These are phyloP conservation scores for Channa argus DNA, from an alignment of 2,113 vertebrate genomes.

Conservation along the genomic window DNA sequence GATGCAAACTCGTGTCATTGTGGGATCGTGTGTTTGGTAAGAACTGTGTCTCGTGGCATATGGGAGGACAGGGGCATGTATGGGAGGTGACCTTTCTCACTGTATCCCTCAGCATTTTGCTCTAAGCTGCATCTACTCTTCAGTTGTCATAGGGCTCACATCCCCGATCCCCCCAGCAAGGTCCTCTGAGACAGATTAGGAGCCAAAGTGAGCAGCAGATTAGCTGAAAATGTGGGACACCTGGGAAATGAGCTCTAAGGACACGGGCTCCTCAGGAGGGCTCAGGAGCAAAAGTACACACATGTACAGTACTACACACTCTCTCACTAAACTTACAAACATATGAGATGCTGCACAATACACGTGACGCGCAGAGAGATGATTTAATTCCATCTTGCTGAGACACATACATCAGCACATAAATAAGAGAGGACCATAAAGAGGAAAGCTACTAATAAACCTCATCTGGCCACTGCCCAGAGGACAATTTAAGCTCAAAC, in stretches of 20 bases:
- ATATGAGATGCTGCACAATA: not conserved
- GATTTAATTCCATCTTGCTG: conserved; percentile 46
- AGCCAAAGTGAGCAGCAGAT: conserved; percentile 79
- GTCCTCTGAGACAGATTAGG: conserved; percentile 74
- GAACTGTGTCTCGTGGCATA: conserved; percentile 8
- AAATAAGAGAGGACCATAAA: conserved; percentile 55
- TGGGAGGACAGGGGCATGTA: conserved; percentile 19
- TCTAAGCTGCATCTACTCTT: conserved; percentile 61
- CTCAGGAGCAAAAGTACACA: conserved; percentile 11
- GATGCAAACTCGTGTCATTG: not conserved
- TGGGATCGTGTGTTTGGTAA: not conserved
- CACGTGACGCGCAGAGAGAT: not conserved
- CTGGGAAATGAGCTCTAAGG: conserved; percentile 78
- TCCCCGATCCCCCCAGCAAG: conserved; percentile 50
- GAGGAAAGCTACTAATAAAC: conserved; percentile 53
- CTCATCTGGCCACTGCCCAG: conserved; percentile 55
- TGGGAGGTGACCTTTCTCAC: conserved; percentile 38
- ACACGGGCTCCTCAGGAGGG: conserved; percentile 37
- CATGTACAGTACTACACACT: conserved; percentile 26
- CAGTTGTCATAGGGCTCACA: conserved; percentile 68
- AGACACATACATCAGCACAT: conserved; percentile 58
- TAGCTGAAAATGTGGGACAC: conserved; percentile 82
- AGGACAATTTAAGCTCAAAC: conserved; percentile 60
- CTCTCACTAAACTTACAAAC: conserved; percentile 16
- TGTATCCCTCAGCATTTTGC: conserved; percentile 53